Evolutionary conservation across 1,140 invertebrate species (phyloP).

Genomic region (Heterodera carotae): DNA sequence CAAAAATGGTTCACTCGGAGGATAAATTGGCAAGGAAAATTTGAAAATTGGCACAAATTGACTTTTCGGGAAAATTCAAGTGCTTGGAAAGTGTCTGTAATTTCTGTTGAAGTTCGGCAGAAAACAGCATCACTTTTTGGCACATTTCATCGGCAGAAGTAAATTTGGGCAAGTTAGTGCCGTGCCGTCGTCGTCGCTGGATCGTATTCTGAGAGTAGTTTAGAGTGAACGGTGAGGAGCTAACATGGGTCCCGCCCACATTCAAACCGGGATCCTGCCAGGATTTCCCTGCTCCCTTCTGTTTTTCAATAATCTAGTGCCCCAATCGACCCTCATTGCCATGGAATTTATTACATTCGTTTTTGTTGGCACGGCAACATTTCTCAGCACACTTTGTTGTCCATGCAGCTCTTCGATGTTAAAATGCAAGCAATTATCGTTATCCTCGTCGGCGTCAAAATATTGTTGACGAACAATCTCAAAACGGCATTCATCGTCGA

Average conservation of each 20-base stretch:
- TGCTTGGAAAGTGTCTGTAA: background rate
- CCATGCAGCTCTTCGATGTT: constrained; percentile 23
- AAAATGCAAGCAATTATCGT: constrained; percentile 1
- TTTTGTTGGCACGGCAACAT: background rate
- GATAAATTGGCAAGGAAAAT: too few species aligned
- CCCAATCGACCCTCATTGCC: too few species aligned
- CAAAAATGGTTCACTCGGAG: too few species aligned
- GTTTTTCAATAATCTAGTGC: background rate
- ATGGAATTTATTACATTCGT: background rate
- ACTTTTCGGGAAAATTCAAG: background rate
- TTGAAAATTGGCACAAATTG: background rate
- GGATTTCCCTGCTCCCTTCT: too few species aligned
- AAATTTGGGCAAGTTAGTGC: background rate
- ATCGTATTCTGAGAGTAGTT: background rate
- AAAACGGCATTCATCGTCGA: background rate
- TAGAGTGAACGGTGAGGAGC: too few species aligned
- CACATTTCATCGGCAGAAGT: background rate
- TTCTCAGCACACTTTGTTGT: background rate
- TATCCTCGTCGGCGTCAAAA: background rate
- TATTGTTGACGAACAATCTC: background rate
- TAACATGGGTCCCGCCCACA: too few species aligned
- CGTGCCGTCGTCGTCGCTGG: background rate
- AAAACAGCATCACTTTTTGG: background rate
- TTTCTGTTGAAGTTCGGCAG: background rate
- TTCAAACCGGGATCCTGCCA: too few species aligned